Evolutionary conservation across 2,113 vertebrate genomes (phyloP).

Genomic region (Tragulus kanchil): DNA sequence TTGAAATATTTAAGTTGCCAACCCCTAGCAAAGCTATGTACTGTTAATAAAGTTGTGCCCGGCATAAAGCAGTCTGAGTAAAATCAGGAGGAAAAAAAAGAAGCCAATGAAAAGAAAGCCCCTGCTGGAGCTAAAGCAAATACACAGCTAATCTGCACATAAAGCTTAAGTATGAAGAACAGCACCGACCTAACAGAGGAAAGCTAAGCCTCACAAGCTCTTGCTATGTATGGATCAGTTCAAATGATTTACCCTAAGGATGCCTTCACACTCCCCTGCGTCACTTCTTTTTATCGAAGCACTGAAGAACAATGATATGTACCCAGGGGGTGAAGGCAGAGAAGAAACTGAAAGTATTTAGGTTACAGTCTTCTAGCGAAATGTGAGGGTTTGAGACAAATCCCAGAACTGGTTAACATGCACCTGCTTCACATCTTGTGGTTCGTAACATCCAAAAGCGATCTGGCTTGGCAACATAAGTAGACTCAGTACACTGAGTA

Average conservation of each 20-base stretch:
- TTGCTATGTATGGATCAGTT: constrained; percentile 41
- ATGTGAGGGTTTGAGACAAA: constrained; percentile 55
- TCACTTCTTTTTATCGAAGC: constrained; percentile 43
- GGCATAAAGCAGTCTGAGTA: constrained; percentile 55
- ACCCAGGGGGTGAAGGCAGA: constrained; percentile 12
- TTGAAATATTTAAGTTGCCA: constrained; percentile 77
- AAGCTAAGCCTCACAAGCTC: constrained; percentile 50
- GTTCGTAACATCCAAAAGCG: constrained; percentile 52
- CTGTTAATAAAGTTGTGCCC: constrained; percentile 70
- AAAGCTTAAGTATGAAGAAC: constrained; percentile 57
- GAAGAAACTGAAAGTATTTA: constrained; percentile 14
- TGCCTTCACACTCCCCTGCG: not conserved
- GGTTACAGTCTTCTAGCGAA: constrained; percentile 17
- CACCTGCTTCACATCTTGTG: constrained; percentile 37
- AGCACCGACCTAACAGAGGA: not conserved
- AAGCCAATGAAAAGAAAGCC: constrained; percentile 65
- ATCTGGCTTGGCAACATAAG: not conserved
- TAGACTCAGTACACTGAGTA: constrained; percentile 4
- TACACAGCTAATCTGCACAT: constrained; percentile 42
- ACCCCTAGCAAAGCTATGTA: constrained; percentile 48
- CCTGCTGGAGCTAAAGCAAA: constrained; percentile 52
- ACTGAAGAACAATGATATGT: constrained; percentile 7
- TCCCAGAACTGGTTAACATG: not conserved
- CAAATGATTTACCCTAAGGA: not conserved
- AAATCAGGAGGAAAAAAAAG: constrained; percentile 17